These are phyloP conservation scores for Theonella swinhoei DNA, from an alignment of 37 sponge, comb jelly and placozoan genomes.

Conservation along the genomic window DNA sequence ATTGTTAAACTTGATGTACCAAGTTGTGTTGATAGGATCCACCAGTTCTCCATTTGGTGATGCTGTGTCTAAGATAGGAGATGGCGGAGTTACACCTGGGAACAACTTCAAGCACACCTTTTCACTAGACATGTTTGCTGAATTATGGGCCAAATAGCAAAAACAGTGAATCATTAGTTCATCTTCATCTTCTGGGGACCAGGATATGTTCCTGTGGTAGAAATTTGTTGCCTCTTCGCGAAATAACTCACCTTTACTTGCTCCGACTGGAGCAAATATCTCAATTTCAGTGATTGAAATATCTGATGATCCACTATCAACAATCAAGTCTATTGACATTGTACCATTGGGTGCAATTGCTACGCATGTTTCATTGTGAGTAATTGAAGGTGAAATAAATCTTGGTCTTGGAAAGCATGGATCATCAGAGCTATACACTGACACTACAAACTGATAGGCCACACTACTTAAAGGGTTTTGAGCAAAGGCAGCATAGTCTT, in stretches of 20 bases:
- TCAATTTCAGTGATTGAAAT: conserved; percentile 37
- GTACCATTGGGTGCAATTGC: conserved; percentile 23
- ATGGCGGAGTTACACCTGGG: conserved; percentile 15
- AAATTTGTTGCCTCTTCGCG: neutral
- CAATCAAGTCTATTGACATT: conserved; percentile 24
- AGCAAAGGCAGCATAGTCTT: conserved; percentile 18
- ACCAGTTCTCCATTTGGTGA: conserved; percentile 16
- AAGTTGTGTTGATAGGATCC: conserved; percentile 24
- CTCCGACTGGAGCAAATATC: conserved; percentile 17
- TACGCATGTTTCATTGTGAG: conserved; percentile 11
- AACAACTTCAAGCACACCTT: conserved; percentile 29
- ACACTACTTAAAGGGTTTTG: conserved; percentile 42
- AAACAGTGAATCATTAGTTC: conserved; percentile 26
- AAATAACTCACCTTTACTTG: neutral
- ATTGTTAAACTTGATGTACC: conserved; percentile 13
- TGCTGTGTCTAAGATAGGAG: conserved; percentile 4
- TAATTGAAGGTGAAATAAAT: conserved; percentile 22
- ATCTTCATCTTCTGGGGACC: conserved; percentile 14
- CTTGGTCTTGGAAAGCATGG: conserved; percentile 24
- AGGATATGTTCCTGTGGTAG: conserved; percentile 26
- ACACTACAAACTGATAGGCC: conserved; percentile 42
- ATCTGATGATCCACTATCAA: conserved; percentile 10
- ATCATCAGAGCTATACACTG: conserved; percentile 11
- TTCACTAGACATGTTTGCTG: conserved; percentile 33
- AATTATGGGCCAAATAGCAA: conserved; percentile 35